Conservation (phyloP, 2,888 invertebrate genomes). For the Crematogaster levior region DNA sequence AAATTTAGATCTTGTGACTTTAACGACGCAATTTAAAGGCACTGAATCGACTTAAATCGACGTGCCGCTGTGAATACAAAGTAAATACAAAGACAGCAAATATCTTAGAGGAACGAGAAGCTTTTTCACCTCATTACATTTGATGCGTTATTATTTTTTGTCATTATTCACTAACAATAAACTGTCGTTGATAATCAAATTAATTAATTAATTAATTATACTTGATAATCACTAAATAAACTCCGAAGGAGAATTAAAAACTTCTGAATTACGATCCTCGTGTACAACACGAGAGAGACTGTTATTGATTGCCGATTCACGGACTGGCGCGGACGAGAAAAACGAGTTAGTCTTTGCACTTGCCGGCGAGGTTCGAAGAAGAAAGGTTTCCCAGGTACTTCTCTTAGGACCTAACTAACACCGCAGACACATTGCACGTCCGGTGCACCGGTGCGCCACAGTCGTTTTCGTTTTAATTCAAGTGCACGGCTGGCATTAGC, state of each 20-base stretch:
- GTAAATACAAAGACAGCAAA: background rate
- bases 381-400: slow-evolving; percentile 25
- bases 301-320: slow-evolving; percentile 35
- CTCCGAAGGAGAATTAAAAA: background rate
- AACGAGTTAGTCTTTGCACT: background rate
- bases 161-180: no score
- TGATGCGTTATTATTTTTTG: background rate
- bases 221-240: background rate
- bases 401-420: slow-evolving; percentile 23
- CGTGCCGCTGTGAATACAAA: background rate
- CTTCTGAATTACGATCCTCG: background rate
- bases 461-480: slow-evolving; percentile 55
- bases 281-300: background rate
- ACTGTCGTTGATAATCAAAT: background rate
- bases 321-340: background rate
- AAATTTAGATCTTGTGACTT: no score
- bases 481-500: slow-evolving; percentile 46
- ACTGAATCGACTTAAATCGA: background rate
- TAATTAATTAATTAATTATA: background rate
- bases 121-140: background rate
- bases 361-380: background rate
- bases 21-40: no score
- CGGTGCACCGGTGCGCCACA: slow-evolving; percentile 42
- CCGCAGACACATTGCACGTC: slow-evolving; percentile 54
- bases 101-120: background rate